Evolutionary conservation across 2,888 invertebrate genomes (phyloP).

Genomic region (Entomobrya multifasciata): DNA sequence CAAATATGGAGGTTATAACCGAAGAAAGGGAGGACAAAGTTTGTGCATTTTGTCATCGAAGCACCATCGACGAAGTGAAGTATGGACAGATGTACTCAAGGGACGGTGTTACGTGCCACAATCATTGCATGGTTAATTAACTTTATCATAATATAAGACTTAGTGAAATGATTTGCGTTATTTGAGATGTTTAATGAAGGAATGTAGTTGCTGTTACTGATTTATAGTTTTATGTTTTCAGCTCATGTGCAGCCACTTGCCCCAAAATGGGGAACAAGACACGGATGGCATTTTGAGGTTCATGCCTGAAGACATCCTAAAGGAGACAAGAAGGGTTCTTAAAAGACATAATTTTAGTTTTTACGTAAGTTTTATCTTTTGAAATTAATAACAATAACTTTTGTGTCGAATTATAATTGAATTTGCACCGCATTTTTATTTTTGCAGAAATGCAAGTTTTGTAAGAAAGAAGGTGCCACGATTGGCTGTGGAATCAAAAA

Average conservation of each 20-base stretch:
- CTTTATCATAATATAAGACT: not conserved
- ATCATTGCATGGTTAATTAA: slow-evolving; percentile 76
- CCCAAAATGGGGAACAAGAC: slow-evolving; percentile 85
- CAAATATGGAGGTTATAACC: slow-evolving; percentile 1
- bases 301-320: slow-evolving; percentile 85
- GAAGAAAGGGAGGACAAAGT: not conserved
- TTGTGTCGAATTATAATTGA: not conserved
- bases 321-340: slow-evolving; percentile 85
- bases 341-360: slow-evolving; percentile 80
- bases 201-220: too few relatives aligned
- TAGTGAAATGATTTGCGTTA: too few relatives aligned
- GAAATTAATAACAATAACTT: too few relatives aligned
- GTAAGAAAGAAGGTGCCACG: slow-evolving; percentile 86
- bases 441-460: slow-evolving; percentile 87
- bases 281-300: slow-evolving; percentile 89
- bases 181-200: too few relatives aligned
- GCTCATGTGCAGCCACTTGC: slow-evolving; percentile 87
- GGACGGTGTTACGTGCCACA: slow-evolving; percentile 70
- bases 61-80: slow-evolving; percentile 66
- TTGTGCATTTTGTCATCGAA: slow-evolving; percentile 75
- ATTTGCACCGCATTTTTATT: not conserved
- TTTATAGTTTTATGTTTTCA: too few relatives aligned
- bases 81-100: slow-evolving; percentile 71
- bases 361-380: not conserved
- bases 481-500: slow-evolving; percentile 86